Evolutionary conservation across 2,888 invertebrate genomes (phyloP).

Genomic region (Neoascia interrupta): DNA sequence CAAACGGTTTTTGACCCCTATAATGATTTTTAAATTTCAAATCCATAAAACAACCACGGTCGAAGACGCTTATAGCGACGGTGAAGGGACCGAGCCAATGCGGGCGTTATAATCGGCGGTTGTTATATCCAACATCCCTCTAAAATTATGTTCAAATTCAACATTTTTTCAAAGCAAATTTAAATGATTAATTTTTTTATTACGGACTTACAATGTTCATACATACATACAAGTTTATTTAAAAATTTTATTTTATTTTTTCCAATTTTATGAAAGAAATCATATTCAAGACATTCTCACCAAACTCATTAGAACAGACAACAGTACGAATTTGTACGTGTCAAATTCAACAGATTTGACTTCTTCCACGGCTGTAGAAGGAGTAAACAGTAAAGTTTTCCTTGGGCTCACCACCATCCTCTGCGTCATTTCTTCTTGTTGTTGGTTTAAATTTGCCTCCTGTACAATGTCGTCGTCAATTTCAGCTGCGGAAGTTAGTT

Average conservation of each 20-base stretch:
- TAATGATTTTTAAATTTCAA: no score
- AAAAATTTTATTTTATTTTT: no score
- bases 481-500: slow-evolving; percentile 15
- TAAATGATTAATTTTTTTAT: no score
- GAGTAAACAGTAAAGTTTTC: slow-evolving; percentile 12
- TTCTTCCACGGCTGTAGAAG: slow-evolving; percentile 6
- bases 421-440: background rate
- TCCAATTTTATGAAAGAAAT: slow-evolving; percentile 18
- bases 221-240: no score
- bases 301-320: slow-evolving; percentile 14
- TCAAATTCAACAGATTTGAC: slow-evolving; percentile 6
- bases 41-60: no score
- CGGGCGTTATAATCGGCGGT: slow-evolving; percentile 3
- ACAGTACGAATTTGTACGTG: background rate
- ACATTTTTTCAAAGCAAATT: no score
- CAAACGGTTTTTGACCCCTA: no score
- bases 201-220: no score
- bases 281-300: background rate
- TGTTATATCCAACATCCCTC: background rate
- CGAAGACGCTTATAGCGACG: slow-evolving; percentile 4
- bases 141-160: no score
- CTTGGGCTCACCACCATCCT: background rate
- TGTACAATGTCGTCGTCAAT: slow-evolving; percentile 18
- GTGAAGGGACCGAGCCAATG: slow-evolving; percentile 1
- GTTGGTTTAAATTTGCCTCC: background rate